These are phyloP conservation scores for Cardiocondyla obscurior DNA, from an alignment of 1,140 invertebrate species.

Conservation along the genomic window DNA sequence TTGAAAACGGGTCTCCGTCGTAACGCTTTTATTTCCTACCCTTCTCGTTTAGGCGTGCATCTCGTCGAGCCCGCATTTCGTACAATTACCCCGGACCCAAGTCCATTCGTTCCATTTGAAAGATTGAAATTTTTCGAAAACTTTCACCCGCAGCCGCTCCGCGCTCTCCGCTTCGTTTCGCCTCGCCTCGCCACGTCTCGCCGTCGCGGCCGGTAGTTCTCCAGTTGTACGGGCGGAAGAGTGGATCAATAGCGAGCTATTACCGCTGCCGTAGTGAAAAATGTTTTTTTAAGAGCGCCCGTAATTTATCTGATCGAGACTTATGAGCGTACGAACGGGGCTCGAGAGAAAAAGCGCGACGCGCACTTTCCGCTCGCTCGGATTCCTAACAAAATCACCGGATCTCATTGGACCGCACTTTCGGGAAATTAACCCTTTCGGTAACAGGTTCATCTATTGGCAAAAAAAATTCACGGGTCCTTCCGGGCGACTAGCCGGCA, in stretches of 20 bases:
- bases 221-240: conserved; percentile 45
- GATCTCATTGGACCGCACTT: not conserved
- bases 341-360: not conserved
- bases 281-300: conserved; percentile 50
- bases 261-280: conserved; percentile 43
- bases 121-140: conserved; percentile 70
- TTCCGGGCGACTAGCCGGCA: not conserved
- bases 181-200: not conserved
- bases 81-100: conserved; percentile 66
- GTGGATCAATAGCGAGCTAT: conserved; percentile 54
- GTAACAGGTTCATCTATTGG: not conserved
- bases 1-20: conserved; percentile 59
- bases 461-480: not conserved
- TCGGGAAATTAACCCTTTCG: conserved; percentile 17
- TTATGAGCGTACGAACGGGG: conserved; percentile 5
- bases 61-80: conserved; percentile 69
- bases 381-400: not conserved
- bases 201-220: conserved; percentile 9
- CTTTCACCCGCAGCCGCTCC: conserved; percentile 20
- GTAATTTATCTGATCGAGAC: conserved; percentile 54
- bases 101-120: conserved; percentile 69
- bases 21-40: conserved; percentile 64
- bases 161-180: not conserved
- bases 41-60: conserved; percentile 64
- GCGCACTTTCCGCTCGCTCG: not conserved